Base-by-base conservation (phyloP, 37 sponge, comb jelly and placozoan genomes). In the Cladorhizidae sp. region DNA sequence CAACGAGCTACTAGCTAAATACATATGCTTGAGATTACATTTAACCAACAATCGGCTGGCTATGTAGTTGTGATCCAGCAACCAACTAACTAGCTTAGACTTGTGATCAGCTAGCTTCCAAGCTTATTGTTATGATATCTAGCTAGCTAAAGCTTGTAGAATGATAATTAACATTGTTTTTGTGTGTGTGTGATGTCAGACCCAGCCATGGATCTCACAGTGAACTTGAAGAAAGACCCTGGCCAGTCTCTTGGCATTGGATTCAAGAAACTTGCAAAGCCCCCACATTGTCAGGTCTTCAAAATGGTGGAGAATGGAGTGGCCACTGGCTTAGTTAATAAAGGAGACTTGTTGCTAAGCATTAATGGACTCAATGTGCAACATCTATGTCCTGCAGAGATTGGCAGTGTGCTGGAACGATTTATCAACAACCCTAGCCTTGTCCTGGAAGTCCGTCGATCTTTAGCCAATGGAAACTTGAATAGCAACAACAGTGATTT, bases 241-340 rank as follows among this genome's bases (percentile, higher is more conserved):
- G 77, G 59, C 11, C 77, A 84, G 61, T 3, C 40, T n/a, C 69
- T 84, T 56, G 85, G 85, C 5, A 84, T 84, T n/a, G 77, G 85
- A 21, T 68, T 73, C 42, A 40, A 62, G 33, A 41, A 57, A 68
- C 70, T 70, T 56, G 55, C 32, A 12, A 54, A 21, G 21, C 89
- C 89, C 3, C 70, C 89, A 0, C 55, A 83, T 43, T 88, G 84
- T 38, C 79, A 78, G 40, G 84, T 83, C 40, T 68, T 20, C 8
- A 64, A 73, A 40, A 40, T 83, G 31, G 51, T 65, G 14, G 73
- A 78, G 5, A 41, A 49, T 52, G 72, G 89, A 33, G 72, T 84
- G 21, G 84, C 89, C 3, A 36, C 36, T 40, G 79, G 84, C 18
- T n/a, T 45, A 23, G 49, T 88, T 0, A 51, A 69, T 12, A 57